Percentiles rank a stretch among this genome's conserved stretches.
These are phyloP conservation scores for Ophiodon elongatus DNA, from an alignment of 2,113 vertebrate genomes.

Conservation along the genomic window DNA sequence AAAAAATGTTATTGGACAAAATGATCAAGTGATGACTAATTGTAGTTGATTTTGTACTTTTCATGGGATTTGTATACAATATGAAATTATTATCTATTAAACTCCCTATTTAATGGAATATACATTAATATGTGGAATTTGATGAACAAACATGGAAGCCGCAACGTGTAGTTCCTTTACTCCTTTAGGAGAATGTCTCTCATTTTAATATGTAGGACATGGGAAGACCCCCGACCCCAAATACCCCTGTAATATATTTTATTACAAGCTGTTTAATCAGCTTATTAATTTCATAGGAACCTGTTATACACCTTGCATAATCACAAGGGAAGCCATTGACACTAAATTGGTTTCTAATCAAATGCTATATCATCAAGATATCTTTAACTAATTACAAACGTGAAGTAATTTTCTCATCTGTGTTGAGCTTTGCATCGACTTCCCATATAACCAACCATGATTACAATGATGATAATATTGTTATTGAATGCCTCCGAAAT, in stretches of 20 bases:
- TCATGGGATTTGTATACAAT: neutral
- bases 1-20: neutral
- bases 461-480: slow-evolving; percentile 48
- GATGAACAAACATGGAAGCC: neutral
- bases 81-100: neutral
- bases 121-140: slow-evolving; percentile 1
- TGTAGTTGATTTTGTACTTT: neutral
- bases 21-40: neutral
- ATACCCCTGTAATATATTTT: slow-evolving; percentile 40
- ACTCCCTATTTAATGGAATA: neutral
- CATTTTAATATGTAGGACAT: slow-evolving; percentile 32
- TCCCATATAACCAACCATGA: slow-evolving; percentile 46
- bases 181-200: neutral
- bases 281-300: slow-evolving; percentile 57
- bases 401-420: slow-evolving; percentile 68
- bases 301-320: slow-evolving; percentile 53
- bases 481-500: slow-evolving; percentile 55
- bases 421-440: slow-evolving; percentile 60
- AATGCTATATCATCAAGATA: slow-evolving; percentile 65
- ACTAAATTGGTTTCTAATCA: slow-evolving; percentile 70
- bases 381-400: slow-evolving; percentile 71
- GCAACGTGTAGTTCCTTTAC: neutral
- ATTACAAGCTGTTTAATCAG: slow-evolving; percentile 62
- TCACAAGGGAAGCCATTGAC: slow-evolving; percentile 61
- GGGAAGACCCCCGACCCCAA: neutral